Percentiles rank a stretch among this genome's conserved stretches.
Evolutionary conservation across 1,140 invertebrate genomes (phyloP).

Genomic region (Magallana gigas): DNA sequence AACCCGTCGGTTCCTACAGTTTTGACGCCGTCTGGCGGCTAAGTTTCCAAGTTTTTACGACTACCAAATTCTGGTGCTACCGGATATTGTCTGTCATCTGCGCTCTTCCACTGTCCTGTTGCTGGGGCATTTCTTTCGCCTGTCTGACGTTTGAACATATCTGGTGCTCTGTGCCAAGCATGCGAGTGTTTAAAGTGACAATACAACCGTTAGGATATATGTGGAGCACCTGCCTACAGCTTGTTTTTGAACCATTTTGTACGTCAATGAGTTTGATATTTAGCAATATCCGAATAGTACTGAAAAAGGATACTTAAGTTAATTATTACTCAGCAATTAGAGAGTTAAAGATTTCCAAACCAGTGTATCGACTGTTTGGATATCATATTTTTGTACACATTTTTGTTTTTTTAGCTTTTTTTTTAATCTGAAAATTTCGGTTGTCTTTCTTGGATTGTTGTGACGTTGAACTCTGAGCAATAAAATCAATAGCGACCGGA

Average conservation of each 20-base stretch:
- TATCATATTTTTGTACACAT: not conserved
- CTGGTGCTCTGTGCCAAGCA: slow-evolving; percentile 50
- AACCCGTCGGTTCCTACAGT: slow-evolving; percentile 86
- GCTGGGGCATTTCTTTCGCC: slow-evolving; percentile 62
- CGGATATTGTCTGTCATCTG: slow-evolving; percentile 80
- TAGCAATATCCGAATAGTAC: slow-evolving; percentile 49
- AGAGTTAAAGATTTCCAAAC: no score
- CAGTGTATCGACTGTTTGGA: not conserved
- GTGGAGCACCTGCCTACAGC: slow-evolving; percentile 50
- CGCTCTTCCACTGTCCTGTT: slow-evolving; percentile 56
- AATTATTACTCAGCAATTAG: no score
- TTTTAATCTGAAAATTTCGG: not conserved
- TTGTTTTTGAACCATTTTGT: slow-evolving; percentile 55
- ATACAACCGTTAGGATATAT: slow-evolving; percentile 40
- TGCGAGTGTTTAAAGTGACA: slow-evolving; percentile 44
- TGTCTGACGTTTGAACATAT: slow-evolving; percentile 54
- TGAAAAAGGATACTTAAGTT: slow-evolving; percentile 43
- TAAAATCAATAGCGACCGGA: no score
- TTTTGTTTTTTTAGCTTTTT: no score
- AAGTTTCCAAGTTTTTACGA: slow-evolving; percentile 84
- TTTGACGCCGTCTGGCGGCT: slow-evolving; percentile 86
- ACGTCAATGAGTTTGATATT: slow-evolving; percentile 51
- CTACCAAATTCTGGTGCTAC: slow-evolving; percentile 86
- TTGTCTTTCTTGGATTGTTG: not conserved
- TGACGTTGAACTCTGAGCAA: not conserved